Evolutionary conservation across 2,113 vertebrate genomes (phyloP).

Genomic region (Melanotaenia duboulayi): DNA sequence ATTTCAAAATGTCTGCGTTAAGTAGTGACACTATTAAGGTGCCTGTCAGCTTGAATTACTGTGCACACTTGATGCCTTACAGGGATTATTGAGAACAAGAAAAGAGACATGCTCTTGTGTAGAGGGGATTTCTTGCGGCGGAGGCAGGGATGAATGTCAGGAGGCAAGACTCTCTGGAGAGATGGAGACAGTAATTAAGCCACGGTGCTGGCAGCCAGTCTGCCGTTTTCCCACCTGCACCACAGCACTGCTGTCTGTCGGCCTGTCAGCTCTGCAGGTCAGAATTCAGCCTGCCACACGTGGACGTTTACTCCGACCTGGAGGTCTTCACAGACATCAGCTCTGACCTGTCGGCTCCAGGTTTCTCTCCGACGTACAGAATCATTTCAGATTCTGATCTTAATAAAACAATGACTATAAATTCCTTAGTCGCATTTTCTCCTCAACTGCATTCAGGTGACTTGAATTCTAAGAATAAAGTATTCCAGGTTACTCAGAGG

Average conservation of each 20-base stretch:
- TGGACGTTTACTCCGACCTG: conserved; percentile 2
- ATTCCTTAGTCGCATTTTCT: too few relatives aligned
- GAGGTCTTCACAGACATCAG: neutral
- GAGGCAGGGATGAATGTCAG: conserved; percentile 65
- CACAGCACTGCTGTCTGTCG: conserved; percentile 48
- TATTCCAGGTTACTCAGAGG: too few relatives aligned
- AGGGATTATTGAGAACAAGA: conserved; percentile 49
- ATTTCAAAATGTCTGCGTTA: conserved; percentile 2
- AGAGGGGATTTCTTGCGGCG: conserved; percentile 56
- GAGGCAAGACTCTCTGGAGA: conserved; percentile 51
- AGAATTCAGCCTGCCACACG: conserved; percentile 18
- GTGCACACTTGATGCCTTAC: conserved; percentile 26
- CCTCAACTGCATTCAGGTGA: too few relatives aligned
- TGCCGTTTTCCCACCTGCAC: conserved; percentile 50
- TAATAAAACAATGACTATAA: too few relatives aligned
- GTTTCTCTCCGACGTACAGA: too few relatives aligned
- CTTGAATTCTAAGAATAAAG: too few relatives aligned
- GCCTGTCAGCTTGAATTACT: conserved; percentile 44
- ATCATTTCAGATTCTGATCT: too few relatives aligned
- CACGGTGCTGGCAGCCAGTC: conserved; percentile 62
- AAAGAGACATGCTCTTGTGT: conserved; percentile 37
- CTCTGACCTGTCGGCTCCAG: neutral
- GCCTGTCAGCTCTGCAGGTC: conserved; percentile 20
- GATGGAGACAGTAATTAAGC: conserved; percentile 73
- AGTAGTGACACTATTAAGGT: conserved; percentile 2